phyloP scores from a whole-genome alignment of 2,888 invertebrate genomes.

The Dysmachus trigonus region DNA sequence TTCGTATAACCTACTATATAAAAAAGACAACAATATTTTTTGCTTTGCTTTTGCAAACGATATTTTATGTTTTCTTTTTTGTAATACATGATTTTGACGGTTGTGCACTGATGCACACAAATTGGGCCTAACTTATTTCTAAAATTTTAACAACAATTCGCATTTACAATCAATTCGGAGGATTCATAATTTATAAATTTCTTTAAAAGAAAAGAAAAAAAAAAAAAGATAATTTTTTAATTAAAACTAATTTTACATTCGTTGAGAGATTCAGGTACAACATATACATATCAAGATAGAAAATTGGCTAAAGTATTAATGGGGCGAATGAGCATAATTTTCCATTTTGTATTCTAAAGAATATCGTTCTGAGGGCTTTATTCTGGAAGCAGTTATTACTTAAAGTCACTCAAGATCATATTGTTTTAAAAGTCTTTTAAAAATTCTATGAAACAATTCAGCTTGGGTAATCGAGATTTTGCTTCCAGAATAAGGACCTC shows the following conservation, averaged over 20 bases:
- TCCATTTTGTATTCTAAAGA: not conserved
- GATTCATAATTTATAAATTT: not conserved
- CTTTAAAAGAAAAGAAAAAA: not conserved
- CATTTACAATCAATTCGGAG: conserved; percentile 32
- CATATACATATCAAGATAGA: not conserved
- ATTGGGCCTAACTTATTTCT: conserved; percentile 28
- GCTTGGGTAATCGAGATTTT: not conserved
- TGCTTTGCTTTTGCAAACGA: conserved; percentile 30
- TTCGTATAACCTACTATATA: conserved; percentile 1
- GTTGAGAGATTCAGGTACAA: not conserved
- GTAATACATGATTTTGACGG: conserved; percentile 18
- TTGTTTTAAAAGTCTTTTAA: not conserved
- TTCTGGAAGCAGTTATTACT: not conserved
- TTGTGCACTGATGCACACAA: not conserved
- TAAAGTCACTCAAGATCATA: not conserved
- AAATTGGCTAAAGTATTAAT: not conserved
- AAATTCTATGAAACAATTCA: not conserved
- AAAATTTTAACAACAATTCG: conserved; percentile 4
- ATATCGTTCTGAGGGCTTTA: not conserved
- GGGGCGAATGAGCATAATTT: not conserved
- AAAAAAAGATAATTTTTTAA: not conserved
- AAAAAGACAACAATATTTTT: conserved; percentile 31
- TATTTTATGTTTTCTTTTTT: not conserved
- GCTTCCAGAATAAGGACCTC: not conserved
- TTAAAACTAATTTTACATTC: conserved; percentile 1